Percentiles rank a stretch among this genome's conserved stretches.
Conservation (phyloP, 2,797 vertebrate species). For the Pipistrellus kuhlii region DNA sequence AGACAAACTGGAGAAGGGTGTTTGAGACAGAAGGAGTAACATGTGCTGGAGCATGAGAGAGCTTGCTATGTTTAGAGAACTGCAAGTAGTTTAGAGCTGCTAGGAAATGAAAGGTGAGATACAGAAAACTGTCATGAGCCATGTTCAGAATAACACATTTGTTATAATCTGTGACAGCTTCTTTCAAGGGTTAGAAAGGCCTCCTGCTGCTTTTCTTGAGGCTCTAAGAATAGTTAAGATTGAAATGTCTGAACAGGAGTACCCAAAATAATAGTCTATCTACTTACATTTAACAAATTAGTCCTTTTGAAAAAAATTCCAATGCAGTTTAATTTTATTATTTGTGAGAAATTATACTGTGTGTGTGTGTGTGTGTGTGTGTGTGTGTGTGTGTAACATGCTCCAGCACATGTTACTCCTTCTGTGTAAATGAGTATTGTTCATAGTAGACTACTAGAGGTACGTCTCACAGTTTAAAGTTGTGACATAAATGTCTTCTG, state of each 20-base stretch:
- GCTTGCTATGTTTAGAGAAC: not conserved
- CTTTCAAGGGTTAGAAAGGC: not conserved
- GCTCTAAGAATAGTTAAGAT: constrained; percentile 6
- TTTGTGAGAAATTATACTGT: not conserved
- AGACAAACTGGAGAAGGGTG: not conserved
- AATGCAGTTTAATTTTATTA: constrained; percentile 25
- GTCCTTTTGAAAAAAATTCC: not conserved
- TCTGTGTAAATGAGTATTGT: not conserved
- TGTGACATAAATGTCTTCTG: not conserved
- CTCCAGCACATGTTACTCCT: no score
- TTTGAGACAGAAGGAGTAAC: not conserved
- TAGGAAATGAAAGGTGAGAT: not conserved
- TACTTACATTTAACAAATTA: not conserved
- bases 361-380: not conserved
- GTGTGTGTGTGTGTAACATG: not conserved
- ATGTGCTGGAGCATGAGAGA: not conserved
- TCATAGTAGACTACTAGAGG: not conserved
- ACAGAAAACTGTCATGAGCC: not conserved
- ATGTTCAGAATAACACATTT: not conserved
- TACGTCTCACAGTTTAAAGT: not conserved
- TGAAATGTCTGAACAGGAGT: not conserved
- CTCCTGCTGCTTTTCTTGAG: constrained; percentile 11
- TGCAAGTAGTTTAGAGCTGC: not conserved
- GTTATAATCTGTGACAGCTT: not conserved
- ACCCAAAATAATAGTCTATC: not conserved